Conservation (phyloP, 1,140 invertebrate genomes). For the Apis cerana region DNA sequence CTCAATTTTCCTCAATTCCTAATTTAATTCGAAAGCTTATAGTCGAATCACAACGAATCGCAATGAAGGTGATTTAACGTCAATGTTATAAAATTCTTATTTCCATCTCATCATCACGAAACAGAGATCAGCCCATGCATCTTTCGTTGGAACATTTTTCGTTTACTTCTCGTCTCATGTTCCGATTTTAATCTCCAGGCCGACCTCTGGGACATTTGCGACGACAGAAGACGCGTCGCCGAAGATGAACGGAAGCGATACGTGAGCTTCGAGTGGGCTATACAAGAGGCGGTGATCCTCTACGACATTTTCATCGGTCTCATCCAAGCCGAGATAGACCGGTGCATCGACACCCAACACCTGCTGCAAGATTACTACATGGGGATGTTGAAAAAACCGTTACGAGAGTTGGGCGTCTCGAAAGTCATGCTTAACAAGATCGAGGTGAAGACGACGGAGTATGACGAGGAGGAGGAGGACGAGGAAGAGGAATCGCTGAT, state of each 20-base stretch:
- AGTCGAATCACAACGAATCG: too few relatives aligned
- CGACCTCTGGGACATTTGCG: slow-evolving; percentile 80
- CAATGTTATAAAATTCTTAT: too few relatives aligned
- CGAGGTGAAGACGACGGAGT: background rate
- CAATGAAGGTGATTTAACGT: too few relatives aligned
- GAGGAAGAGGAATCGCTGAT: too few relatives aligned
- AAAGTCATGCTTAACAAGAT: slow-evolving; percentile 35
- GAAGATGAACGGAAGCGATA: slow-evolving; percentile 79
- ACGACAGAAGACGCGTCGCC: slow-evolving; percentile 79
- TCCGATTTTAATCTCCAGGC: slow-evolving; percentile 58
- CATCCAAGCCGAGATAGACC: slow-evolving; percentile 83
- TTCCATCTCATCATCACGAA: too few relatives aligned
- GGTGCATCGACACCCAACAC: slow-evolving; percentile 81
- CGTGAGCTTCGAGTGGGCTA: slow-evolving; percentile 81
- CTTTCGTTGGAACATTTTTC: too few relatives aligned
- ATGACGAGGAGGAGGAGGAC: too few relatives aligned
- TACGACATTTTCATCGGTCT: slow-evolving; percentile 81
- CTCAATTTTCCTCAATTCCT: too few relatives aligned
- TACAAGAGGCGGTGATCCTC: slow-evolving; percentile 79
- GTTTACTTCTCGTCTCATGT: too few relatives aligned
- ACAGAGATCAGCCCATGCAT: too few relatives aligned
- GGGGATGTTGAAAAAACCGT: slow-evolving; percentile 73
- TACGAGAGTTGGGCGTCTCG: background rate
- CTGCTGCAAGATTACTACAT: slow-evolving; percentile 83
- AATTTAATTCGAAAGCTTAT: too few relatives aligned